Base-by-base conservation (phyloP, 2,113 vertebrate species). In the Psilopogon haemacephalus region DNA sequence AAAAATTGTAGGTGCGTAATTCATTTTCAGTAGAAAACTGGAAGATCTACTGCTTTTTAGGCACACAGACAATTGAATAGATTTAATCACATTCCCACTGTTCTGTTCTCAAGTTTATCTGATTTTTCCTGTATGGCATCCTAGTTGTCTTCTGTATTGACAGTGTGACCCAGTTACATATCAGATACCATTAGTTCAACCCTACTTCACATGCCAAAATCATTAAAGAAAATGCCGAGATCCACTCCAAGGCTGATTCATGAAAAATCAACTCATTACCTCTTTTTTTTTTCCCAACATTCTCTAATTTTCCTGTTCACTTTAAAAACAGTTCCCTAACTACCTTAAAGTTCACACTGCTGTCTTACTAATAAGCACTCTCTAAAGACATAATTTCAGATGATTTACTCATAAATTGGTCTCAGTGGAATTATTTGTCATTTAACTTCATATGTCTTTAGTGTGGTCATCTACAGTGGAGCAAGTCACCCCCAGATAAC, bases 181-280 rank as follows among this genome's bases (percentile, higher is more conserved):
- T 33, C n/a, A 88, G 28, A 35, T 63, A 83, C 64, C 56, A 68
- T 88, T 78, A 81, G 56, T 37, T 74, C 68, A 83, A 42, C 77
- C 14, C 69, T 60, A 52, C 17, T 56, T 86, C 46, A 71, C 38
- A 68, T 86, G 56, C 26, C 68, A 89, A 87, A 89, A 79, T 85
- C 72, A 73, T 89, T 77, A 91, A 76, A 91, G 89, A 73, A 94
- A 91, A 77, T 77, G 84, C 32, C 38, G 44, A 89, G 26, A 83
- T 63, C 32, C n/a, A n/a, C 46, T 91, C 46, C 37, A 80, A 83
- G 64, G 30, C 33, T 86, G 28, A 86, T 81, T 89, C 27, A 88
- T 64, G 37, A 93, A 77, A 80, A 93, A 90, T 56, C 79, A 60
- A 77, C 9, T 13, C 33, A 55, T 48, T 88, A 38, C 23, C 35